These are phyloP conservation scores for Pseudochaenichthys georgianus DNA, from an alignment of 2,797 vertebrate species.

Conservation along the genomic window DNA sequence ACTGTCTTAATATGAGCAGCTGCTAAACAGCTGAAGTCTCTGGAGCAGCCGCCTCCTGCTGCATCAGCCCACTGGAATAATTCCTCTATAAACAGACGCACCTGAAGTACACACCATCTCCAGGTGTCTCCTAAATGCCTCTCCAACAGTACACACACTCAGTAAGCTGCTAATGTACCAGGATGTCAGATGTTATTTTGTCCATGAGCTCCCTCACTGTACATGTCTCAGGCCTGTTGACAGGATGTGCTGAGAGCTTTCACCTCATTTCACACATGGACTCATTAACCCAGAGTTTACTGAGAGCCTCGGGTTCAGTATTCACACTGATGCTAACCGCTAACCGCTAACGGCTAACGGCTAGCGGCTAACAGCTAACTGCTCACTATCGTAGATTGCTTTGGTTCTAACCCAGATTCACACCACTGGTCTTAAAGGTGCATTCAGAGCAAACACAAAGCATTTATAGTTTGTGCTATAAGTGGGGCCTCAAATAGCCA, in stretches of 20 bases:
- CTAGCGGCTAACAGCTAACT: too few species aligned
- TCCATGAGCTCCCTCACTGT: background rate
- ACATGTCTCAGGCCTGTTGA: constrained; percentile 9
- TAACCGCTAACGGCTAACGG: too few species aligned
- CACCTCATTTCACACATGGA: constrained; percentile 18
- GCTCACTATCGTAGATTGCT: background rate
- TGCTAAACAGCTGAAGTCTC: background rate
- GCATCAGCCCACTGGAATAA: too few species aligned
- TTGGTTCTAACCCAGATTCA: background rate
- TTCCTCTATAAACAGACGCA: background rate
- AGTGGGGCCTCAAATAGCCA: background rate
- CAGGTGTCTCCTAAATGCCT: constrained; percentile 25
- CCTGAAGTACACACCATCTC: background rate
- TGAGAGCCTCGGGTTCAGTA: background rate
- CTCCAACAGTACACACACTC: background rate
- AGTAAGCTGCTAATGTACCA: background rate
- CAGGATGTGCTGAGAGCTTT: too few species aligned
- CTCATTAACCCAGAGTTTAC: constrained; percentile 19
- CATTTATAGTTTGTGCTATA: background rate
- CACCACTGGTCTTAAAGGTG: constrained; percentile 2
- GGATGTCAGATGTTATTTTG: constrained; percentile 27
- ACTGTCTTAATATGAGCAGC: background rate
- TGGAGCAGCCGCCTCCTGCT: background rate
- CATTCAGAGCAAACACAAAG: constrained; percentile 11
- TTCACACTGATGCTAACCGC: background rate